phyloP scores from a whole-genome alignment of 2,888 invertebrate genomes.

The Conus canariensis region DNA sequence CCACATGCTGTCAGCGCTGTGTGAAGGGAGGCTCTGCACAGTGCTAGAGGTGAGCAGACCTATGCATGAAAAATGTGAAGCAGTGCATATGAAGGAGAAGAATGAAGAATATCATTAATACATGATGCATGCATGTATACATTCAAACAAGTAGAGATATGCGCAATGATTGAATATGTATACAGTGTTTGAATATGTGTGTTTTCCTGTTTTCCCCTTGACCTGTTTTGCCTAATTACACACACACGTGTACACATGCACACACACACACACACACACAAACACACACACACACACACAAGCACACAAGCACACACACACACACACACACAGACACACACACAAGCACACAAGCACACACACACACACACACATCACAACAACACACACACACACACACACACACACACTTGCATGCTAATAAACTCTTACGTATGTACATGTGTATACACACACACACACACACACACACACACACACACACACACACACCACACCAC shows the following conservation, averaged over 20 bases:
- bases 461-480: too few species aligned
- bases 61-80: neutral
- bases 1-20: constrained; percentile 86
- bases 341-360: neutral
- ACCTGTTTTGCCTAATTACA: too few species aligned
- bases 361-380: too few species aligned
- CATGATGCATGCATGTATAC: neutral
- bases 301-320: neutral
- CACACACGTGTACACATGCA: too few species aligned
- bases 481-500: too few species aligned
- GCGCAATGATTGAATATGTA: neutral
- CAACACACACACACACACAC: neutral
- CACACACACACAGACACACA: too few species aligned
- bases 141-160: neutral
- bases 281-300: too few species aligned
- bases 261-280: neutral
- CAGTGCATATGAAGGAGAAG: neutral
- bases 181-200: neutral
- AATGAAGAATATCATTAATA: too few species aligned
- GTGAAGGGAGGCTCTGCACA: constrained; percentile 88
- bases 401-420: too few species aligned
- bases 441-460: too few species aligned
- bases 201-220: neutral
- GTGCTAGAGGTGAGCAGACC: constrained; percentile 85
- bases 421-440: too few species aligned